These are phyloP conservation scores for Balanococcus diminutus DNA, from an alignment of 2,888 invertebrate species.

Conservation along the genomic window DNA sequence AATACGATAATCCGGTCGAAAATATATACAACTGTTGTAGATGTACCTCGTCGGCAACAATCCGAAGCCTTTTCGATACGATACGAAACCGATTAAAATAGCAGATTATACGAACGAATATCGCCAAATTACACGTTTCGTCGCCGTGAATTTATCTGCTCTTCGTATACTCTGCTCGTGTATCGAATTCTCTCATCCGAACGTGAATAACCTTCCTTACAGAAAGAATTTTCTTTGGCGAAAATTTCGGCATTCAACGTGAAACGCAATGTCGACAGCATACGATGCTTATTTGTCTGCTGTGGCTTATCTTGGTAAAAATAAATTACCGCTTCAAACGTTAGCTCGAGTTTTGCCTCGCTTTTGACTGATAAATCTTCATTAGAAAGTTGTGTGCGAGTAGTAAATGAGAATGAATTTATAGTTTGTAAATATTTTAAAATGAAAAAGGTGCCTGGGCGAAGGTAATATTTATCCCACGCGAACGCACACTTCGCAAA, in stretches of 20 bases:
- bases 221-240: neutral
- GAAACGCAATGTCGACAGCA: neutral
- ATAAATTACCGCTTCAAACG: constrained; percentile 5
- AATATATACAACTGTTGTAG: no score
- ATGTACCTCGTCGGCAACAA: no score
- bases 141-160: neutral
- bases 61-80: no score
- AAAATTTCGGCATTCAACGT: neutral
- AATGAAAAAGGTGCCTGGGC: neutral
- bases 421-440: constrained; percentile 30
- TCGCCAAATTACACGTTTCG: no score
- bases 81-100: no score
- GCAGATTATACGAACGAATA: no score
- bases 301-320: neutral
- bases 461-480: neutral
- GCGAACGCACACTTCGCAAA: neutral
- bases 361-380: constrained; percentile 29
- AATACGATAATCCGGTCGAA: no score
- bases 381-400: constrained; percentile 22
- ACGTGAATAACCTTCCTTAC: no score
- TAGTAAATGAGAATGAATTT: constrained; percentile 31
- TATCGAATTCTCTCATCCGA: neutral
- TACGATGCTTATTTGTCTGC: neutral
- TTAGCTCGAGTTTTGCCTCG: neutral
- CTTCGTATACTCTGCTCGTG: neutral